These are phyloP conservation scores for Lithophane socia DNA, from an alignment of 2,888 invertebrate genomes.

Conservation along the genomic window DNA sequence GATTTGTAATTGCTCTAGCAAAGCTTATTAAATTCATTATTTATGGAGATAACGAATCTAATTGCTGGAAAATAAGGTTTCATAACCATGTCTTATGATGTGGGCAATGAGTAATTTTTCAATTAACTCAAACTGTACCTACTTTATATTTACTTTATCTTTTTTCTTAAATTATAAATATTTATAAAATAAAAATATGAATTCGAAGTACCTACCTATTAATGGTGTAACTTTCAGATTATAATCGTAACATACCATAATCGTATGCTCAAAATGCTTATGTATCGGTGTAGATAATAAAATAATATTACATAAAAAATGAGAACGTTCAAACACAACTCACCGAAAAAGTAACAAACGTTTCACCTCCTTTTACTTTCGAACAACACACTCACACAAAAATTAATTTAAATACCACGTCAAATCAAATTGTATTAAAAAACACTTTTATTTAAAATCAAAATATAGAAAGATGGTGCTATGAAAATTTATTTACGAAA, in stretches of 20 bases:
- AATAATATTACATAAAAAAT: constrained; percentile 62
- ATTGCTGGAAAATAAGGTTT: constrained; percentile 34
- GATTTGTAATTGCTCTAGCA: constrained; percentile 22
- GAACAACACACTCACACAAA: constrained; percentile 72
- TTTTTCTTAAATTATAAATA: background rate
- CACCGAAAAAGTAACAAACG: constrained; percentile 79
- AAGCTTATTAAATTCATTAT: constrained; percentile 41
- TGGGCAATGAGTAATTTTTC: background rate
- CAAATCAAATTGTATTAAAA: constrained; percentile 47
- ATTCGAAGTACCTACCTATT: background rate
- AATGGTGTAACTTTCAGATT: background rate
- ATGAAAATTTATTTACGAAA: constrained; percentile 63
- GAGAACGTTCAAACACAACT: constrained; percentile 74
- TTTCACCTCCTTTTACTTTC: constrained; percentile 87
- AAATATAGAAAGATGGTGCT: constrained; percentile 37
- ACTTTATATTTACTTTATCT: background rate
- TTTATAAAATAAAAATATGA: background rate
- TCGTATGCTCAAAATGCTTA: constrained; percentile 2
- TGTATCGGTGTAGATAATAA: constrained; percentile 37
- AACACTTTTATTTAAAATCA: constrained; percentile 48
- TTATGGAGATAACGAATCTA: constrained; percentile 25
- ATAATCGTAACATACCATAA: background rate
- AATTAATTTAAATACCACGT: constrained; percentile 55
- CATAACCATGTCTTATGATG: constrained; percentile 23
- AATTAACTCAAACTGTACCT: background rate